phyloP scores from a whole-genome alignment of 2,797 vertebrate species.

The Hipposideros larvatus region DNA sequence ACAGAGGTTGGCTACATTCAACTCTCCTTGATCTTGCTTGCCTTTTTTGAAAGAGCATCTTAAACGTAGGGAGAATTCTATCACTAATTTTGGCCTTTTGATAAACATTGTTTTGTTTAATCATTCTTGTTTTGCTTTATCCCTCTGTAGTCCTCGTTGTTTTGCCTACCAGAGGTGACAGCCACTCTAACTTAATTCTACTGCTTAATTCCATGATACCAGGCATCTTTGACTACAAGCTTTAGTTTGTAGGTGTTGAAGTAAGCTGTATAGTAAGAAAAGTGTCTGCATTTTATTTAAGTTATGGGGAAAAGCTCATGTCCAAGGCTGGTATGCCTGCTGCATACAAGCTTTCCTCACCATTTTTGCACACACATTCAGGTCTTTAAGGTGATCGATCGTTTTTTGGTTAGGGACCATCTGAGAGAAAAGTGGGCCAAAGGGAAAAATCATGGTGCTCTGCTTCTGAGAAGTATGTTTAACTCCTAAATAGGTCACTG shows the following conservation, averaged over 20 bases:
- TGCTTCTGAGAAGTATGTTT: constrained; percentile 67
- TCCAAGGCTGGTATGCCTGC: background rate
- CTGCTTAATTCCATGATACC: background rate
- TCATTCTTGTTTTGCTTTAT: constrained; percentile 48
- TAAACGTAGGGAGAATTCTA: constrained; percentile 51
- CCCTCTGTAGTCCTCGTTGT: background rate
- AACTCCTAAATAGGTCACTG: constrained; percentile 78
- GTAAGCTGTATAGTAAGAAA: constrained; percentile 52
- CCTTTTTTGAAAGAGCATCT: constrained; percentile 59
- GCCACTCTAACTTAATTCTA: background rate
- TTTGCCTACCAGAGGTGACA: constrained; percentile 36
- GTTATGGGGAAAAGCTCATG: background rate
- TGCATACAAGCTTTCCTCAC: background rate
- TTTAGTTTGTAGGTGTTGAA: constrained; percentile 30
- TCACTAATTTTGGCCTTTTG: constrained; percentile 43
- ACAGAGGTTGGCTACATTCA: background rate
- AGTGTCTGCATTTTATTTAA: constrained; percentile 42
- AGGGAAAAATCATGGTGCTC: constrained; percentile 45
- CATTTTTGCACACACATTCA: background rate
- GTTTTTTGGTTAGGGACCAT: constrained; percentile 61
- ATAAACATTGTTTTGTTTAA: background rate
- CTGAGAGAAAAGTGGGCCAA: constrained; percentile 56
- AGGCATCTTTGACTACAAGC: background rate
- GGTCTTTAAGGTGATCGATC: constrained; percentile 3
- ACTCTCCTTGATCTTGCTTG: constrained; percentile 24